Base-by-base conservation (phyloP, 2,797 vertebrate species). In the Cynopterus sphinx region DNA sequence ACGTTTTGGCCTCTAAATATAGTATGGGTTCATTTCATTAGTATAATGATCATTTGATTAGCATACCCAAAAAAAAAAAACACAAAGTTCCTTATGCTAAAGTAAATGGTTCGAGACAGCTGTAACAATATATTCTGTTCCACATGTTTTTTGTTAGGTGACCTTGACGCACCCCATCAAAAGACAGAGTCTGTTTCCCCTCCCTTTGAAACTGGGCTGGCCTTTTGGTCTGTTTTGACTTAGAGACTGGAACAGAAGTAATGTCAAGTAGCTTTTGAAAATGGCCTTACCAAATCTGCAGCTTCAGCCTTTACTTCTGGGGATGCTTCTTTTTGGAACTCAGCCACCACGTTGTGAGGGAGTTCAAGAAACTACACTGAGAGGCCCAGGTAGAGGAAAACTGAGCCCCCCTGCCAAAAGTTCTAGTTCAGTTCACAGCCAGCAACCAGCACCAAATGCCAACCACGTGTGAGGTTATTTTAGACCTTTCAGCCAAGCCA, bases 1-100 rank as follows among this genome's bases (percentile, higher is more conserved):
- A 87, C 90, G 63, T 79, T 97, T 94, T 95, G 68, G 55, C 77
- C 59, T 96, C 94, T 89, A 95, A 93, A 93, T 93, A 93, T 33
- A 91, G 71, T 93, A 90, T 74, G 16, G 46, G 87, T 63, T 95
- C 77, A 95, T 1, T 94, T 87, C 96, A 90, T 95, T 86, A 95
- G 85, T 91, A 67, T 93, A 87, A 96, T 36, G 39, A 96, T 92
- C 75, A 87, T 70, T 70, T 90, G 55, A 95, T 93, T 94, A 87
- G 71, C 91, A 97, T 86, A 94, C 19, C 67, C 90, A 95, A 94
- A 92, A 92, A 93, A 95, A 94, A 90, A 92, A 93, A 90, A 57
- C 26, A 82, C 24, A 28, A 83, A 49, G 55, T 59, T 89, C 70
- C 57, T 33, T 95, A 43, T 43, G 89, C 51, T 77, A 68, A 83